phyloP scores from a whole-genome alignment of 2,888 invertebrate genomes.

The Nomada ruficornis region DNA sequence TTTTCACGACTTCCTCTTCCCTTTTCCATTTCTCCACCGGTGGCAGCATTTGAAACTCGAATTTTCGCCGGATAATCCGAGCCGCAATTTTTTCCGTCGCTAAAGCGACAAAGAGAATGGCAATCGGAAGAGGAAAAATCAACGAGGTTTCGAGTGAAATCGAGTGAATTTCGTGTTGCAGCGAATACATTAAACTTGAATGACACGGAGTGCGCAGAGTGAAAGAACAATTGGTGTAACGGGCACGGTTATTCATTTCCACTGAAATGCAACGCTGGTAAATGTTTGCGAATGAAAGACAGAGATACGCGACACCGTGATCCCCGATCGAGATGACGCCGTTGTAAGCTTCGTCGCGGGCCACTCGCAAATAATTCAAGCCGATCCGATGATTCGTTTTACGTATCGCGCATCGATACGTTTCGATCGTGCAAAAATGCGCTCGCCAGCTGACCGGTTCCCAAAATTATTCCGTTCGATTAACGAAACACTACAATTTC shows the following conservation, averaged over 20 bases:
- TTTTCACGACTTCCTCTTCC: neutral
- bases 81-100: neutral
- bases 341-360: neutral
- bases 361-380: neutral
- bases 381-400: constrained; percentile 7
- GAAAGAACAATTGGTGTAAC: constrained; percentile 27
- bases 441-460: neutral
- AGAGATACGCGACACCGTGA: neutral
- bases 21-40: no score
- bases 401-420: neutral
- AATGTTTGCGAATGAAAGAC: constrained; percentile 25
- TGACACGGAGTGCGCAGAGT: neutral
- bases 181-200: constrained; percentile 33
- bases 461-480: constrained; percentile 6
- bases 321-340: neutral
- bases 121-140: neutral
- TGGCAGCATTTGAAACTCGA: neutral
- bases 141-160: constrained; percentile 19
- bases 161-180: constrained; percentile 34
- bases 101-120: neutral
- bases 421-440: constrained; percentile 6
- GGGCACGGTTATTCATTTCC: constrained; percentile 34
- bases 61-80: neutral
- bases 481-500: no score
- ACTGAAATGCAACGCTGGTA: constrained; percentile 21